Conservation (phyloP, 2,113 vertebrate species). For the Argyrosomus japonicus region DNA sequence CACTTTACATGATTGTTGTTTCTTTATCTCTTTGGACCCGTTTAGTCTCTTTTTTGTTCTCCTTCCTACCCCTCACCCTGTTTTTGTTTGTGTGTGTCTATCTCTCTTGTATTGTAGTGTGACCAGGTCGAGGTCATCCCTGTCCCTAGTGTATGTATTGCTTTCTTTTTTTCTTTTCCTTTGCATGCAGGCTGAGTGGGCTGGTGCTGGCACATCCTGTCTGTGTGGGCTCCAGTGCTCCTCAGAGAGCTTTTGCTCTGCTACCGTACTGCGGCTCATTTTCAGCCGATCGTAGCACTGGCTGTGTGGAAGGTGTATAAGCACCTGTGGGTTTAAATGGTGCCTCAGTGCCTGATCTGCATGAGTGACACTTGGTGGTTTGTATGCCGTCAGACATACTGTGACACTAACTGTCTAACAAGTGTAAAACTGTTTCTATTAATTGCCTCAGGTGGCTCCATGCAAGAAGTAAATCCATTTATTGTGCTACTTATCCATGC, state of each 20-base stretch:
- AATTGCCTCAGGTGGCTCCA: conserved; percentile 31
- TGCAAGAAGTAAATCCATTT: conserved; percentile 13
- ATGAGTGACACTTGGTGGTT: conserved; percentile 56
- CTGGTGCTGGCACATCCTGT: conserved; percentile 63
- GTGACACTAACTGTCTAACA: conserved; percentile 49
- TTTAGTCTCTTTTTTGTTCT: conserved; percentile 50
- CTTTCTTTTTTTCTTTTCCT: conserved; percentile 61
- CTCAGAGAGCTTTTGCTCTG: conserved; percentile 57
- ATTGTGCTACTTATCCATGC: conserved; percentile 20
- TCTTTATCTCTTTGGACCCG: conserved; percentile 19
- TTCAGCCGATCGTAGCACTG: conserved; percentile 31
- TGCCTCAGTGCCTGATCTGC: conserved; percentile 50
- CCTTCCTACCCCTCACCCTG: conserved; percentile 78
- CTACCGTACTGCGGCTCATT: conserved; percentile 45
- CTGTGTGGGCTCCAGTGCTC: conserved; percentile 67
- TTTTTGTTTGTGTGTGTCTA: conserved; percentile 71
- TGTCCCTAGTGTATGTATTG: conserved; percentile 98
- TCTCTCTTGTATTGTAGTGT: conserved; percentile 89
- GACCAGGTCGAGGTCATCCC: conserved; percentile 98
- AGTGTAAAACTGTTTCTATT: background rate
- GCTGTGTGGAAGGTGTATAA: conserved; percentile 35
- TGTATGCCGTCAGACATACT: conserved; percentile 47
- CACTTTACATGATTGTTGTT: background rate
- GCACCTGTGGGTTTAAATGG: conserved; percentile 43
- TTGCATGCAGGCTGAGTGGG: conserved; percentile 76